These are phyloP conservation scores for Ranitomeya variabilis DNA, from an alignment of 2,113 vertebrate species.

Conservation along the genomic window DNA sequence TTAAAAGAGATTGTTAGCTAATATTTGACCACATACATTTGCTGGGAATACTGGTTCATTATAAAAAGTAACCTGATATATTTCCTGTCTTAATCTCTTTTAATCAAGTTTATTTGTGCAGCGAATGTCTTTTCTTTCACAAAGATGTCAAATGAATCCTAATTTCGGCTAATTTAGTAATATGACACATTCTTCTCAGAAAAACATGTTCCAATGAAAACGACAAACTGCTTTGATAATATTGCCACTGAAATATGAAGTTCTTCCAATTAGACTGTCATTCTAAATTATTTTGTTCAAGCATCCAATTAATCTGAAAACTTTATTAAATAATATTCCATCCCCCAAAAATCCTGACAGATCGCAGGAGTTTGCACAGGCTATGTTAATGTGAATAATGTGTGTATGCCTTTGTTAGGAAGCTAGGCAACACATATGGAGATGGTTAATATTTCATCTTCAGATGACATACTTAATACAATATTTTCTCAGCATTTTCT, in stretches of 20 bases:
- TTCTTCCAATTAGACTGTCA: slow-evolving; percentile 65
- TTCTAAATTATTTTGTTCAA: slow-evolving; percentile 41
- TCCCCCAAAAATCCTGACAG: slow-evolving; percentile 45
- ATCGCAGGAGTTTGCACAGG: slow-evolving; percentile 53
- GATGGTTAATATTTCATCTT: slow-evolving; percentile 53
- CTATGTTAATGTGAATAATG: slow-evolving; percentile 59
- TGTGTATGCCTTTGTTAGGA: slow-evolving; percentile 50
- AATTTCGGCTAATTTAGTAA: slow-evolving; percentile 77
- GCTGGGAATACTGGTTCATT: slow-evolving; percentile 66
- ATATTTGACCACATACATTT: slow-evolving; percentile 64
- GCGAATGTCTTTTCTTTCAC: slow-evolving; percentile 68
- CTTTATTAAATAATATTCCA: slow-evolving; percentile 61
- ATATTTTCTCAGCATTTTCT: slow-evolving; percentile 52
- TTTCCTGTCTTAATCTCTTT: slow-evolving; percentile 72
- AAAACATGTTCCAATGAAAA: slow-evolving; percentile 75
- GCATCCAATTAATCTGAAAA: slow-evolving; percentile 57
- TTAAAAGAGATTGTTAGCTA: slow-evolving; percentile 26
- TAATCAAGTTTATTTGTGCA: slow-evolving; percentile 69
- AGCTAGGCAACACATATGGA: slow-evolving; percentile 31
- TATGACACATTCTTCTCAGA: slow-evolving; percentile 66
- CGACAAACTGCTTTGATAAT: slow-evolving; percentile 72
- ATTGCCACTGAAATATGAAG: slow-evolving; percentile 67
- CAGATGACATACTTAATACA: slow-evolving; percentile 51
- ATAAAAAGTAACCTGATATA: slow-evolving; percentile 35
- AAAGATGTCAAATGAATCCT: slow-evolving; percentile 75